phyloP scores from a whole-genome alignment of 1,140 invertebrate species.

The Pantala flavescens region DNA sequence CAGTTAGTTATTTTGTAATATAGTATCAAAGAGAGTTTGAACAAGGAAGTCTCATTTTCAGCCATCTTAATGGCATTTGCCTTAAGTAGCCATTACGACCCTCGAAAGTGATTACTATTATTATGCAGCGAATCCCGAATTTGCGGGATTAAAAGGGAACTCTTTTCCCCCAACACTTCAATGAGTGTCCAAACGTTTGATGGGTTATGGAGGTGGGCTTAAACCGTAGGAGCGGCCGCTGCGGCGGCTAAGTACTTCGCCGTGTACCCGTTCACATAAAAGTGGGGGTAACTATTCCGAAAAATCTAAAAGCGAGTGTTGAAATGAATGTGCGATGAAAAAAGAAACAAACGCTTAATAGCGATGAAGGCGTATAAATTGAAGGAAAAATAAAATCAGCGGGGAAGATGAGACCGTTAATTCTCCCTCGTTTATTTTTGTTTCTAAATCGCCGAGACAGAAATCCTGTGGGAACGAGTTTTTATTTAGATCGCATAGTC shows the following conservation, averaged over 20 bases:
- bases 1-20: too few species aligned
- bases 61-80: too few species aligned
- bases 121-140: too few species aligned
- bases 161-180: too few species aligned
- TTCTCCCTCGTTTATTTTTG: background rate
- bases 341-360: background rate
- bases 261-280: background rate
- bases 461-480: background rate
- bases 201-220: background rate
- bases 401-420: background rate
- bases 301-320: background rate
- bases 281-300: background rate
- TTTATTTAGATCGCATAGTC: background rate
- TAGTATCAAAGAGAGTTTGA: too few species aligned
- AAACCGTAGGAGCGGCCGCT: background rate
- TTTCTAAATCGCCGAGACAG: conserved; percentile 1
- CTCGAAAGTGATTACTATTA: too few species aligned
- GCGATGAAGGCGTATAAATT: background rate
- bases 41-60: too few species aligned
- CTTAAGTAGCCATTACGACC: too few species aligned
- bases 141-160: too few species aligned
- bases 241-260: background rate
- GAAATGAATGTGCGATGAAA: background rate
- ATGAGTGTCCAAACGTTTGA: background rate
- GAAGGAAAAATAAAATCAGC: background rate